Percentiles rank a stretch among this genome's conserved stretches.
phyloP scores from a whole-genome alignment of 30 jellyfish, hydroid and myxozoan genomes.

The Aurelia sp. region DNA sequence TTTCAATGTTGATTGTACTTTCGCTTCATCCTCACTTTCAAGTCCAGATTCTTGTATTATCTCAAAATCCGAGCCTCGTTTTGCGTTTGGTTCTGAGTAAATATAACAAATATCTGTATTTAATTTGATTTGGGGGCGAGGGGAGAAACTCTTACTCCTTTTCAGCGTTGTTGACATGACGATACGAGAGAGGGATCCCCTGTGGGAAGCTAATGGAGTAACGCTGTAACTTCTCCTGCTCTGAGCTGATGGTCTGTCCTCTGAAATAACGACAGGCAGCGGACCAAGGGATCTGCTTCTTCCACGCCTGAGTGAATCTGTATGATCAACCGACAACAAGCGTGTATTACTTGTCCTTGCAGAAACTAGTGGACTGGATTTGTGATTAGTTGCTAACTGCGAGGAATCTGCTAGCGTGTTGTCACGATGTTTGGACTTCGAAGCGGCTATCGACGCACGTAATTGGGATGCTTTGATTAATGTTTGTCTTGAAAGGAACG shows the following conservation, averaged over 20 bases:
- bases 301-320: background rate
- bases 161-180: background rate
- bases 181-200: conserved; percentile 45
- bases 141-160: conserved; percentile 34
- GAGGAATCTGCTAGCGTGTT: conserved; percentile 58
- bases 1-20: conserved; percentile 36
- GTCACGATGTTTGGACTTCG: conserved; percentile 69
- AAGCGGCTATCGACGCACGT: conserved; percentile 70
- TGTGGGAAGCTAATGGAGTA: conserved; percentile 8
- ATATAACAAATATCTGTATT: background rate
- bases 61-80: conserved; percentile 56
- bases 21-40: conserved; percentile 59
- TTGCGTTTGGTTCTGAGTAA: conserved; percentile 1
- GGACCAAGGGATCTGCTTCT: conserved; percentile 29
- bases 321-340: background rate
- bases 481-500: conserved; percentile 68
- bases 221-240: conserved; percentile 55
- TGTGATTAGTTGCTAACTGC: conserved; percentile 2
- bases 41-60: conserved; percentile 15
- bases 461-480: conserved; percentile 61
- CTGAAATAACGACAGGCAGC: background rate
- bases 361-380: conserved; percentile 15
- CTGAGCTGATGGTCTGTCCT: background rate
- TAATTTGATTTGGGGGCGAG: conserved; percentile 8
- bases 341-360: background rate